These are phyloP conservation scores for Apodemus agrarius DNA, from an alignment of 2,797 vertebrate species.

Conservation along the genomic window DNA sequence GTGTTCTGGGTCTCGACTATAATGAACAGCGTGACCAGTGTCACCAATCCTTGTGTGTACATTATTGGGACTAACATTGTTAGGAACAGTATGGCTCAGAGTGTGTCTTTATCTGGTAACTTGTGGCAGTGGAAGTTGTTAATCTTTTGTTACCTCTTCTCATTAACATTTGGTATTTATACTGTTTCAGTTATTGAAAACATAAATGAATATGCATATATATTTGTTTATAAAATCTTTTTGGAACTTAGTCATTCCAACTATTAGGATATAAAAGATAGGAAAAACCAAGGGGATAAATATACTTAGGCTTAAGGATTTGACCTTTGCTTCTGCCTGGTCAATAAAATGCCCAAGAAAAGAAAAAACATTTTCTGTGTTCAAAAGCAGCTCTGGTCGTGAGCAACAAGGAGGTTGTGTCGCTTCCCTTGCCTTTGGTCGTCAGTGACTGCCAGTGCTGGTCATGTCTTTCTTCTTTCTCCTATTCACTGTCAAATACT, in stretches of 20 bases:
- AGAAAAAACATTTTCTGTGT: neutral
- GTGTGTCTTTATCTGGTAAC: slow-evolving; percentile 8
- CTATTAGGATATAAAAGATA: neutral
- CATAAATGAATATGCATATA: neutral
- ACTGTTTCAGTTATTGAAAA: slow-evolving; percentile 53
- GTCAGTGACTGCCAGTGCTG: neutral
- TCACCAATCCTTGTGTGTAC: neutral
- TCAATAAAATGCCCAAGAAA: neutral
- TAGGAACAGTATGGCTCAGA: neutral
- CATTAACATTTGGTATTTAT: neutral
- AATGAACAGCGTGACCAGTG: neutral
- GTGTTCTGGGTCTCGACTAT: neutral
- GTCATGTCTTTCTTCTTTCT: slow-evolving; percentile 36
- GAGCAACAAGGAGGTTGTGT: neutral
- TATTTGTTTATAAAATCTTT: slow-evolving; percentile 9
- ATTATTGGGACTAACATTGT: neutral
- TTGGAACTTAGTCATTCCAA: slow-evolving; percentile 33
- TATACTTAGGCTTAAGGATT: neutral
- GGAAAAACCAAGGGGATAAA: neutral
- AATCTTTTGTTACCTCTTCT: slow-evolving; percentile 20
- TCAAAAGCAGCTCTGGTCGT: slow-evolving; percentile 26
- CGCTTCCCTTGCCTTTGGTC: neutral
- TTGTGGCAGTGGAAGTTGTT: neutral
- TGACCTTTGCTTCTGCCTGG: slow-evolving; percentile 14
- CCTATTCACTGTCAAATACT: neutral